Evolutionary conservation across 2,888 invertebrate species (phyloP).

Genomic region (Lasioglossum vierecki): DNA sequence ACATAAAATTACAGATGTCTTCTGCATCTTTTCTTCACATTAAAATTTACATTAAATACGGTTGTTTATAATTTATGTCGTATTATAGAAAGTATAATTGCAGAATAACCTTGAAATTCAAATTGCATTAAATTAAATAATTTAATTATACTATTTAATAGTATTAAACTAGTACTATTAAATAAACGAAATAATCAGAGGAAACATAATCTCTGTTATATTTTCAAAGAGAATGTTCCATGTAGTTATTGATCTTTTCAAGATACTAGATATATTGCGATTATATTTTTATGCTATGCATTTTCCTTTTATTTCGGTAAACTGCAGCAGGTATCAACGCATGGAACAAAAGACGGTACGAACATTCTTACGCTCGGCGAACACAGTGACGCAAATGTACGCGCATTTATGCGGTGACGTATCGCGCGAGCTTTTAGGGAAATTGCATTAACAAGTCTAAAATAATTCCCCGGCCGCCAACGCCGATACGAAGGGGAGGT

Average conservation of each 20-base stretch:
- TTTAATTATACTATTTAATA: too few species aligned
- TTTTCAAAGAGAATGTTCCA: background rate
- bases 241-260: background rate
- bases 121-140: too few species aligned
- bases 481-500: slow-evolving; percentile 30
- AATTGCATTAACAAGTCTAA: slow-evolving; percentile 76
- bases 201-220: background rate
- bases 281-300: background rate
- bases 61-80: too few species aligned
- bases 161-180: too few species aligned
- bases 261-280: background rate
- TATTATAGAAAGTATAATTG: too few species aligned
- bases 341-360: slow-evolving; percentile 49
- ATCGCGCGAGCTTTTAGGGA: slow-evolving; percentile 65
- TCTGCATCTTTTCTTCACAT: background rate
- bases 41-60: too few species aligned
- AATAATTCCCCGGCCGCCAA: slow-evolving; percentile 63
- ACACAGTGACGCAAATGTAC: slow-evolving; percentile 35
- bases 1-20: background rate
- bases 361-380: slow-evolving; percentile 36
- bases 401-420: slow-evolving; percentile 46
- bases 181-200: too few species aligned
- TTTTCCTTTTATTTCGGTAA: background rate
- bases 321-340: slow-evolving; percentile 7
- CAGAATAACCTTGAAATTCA: too few species aligned